Base-by-base conservation (phyloP, 1,140 invertebrate genomes). In the Procambarus virginalis region DNA sequence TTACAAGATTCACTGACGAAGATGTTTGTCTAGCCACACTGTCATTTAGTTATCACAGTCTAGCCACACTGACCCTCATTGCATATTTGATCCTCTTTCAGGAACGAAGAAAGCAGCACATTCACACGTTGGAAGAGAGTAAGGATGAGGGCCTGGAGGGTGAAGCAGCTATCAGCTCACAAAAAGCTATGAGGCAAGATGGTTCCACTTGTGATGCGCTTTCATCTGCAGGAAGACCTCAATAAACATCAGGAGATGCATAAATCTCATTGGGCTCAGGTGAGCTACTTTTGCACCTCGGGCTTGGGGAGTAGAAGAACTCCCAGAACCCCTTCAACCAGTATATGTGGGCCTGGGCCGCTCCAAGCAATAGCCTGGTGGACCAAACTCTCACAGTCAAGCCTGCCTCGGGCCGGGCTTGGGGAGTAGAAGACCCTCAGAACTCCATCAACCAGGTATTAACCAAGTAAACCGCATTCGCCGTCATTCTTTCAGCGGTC, bases 141-240 rank as follows among this genome's bases (percentile, higher is more conserved):
- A 79, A 68, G n/a, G 51, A 22, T 46, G 46, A 84, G 73, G 87
- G 75, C 22, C 73, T 78, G 80, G 81, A 84, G 48, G 81, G 55
- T 2, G 81, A 84, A 20, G 49, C 22, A 9, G 81, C 51, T 46
- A 58, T 84, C 12, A 89, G 70, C 73, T 51, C 51, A 12, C 87
- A 84, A 70, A 55, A 58, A 20, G 70, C 81, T 20, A 45, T 84
- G 55, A 89, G 87, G 87, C 58, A 77, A 81, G 46, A 34, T 84
- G 48, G 87, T 55, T 45, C 17, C 45, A 89, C 55, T 34, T 89
- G 87, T 84, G 75, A 89, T 78, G 87, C 87, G 87, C 87, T 48
- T 89, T 89, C 55, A 89, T 89, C 55, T 84, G 80, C 55, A 89
- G 45, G 68, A 75, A 17, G 87, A 89, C 75, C 58, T 89, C 6